Evolutionary conservation across 1,140 invertebrate genomes (phyloP), one percentile per base, ranked within the genome.

Genomic region (Gerris buenoi): DNA sequence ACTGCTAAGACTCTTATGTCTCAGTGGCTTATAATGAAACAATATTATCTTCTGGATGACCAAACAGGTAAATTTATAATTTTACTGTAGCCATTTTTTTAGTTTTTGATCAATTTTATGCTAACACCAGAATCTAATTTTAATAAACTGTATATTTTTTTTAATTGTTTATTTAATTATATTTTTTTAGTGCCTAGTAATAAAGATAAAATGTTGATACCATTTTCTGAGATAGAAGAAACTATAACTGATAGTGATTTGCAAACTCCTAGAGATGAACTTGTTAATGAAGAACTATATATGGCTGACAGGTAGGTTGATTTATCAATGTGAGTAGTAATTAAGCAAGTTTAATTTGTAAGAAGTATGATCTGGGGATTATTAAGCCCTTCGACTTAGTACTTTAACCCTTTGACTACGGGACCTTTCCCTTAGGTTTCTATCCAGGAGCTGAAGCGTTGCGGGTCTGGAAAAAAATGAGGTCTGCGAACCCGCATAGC

Each of bases 1-100:
- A 97, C 92, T 18, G 82, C 91, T 1, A 94, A 93, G 79, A 80
- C 86, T 14, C 77, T 99, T 27, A 82, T 89, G 72, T 84, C 84
- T 33, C 93, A 98, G 77, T 99, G 95, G 95, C 84, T 90, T 67
- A 79, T 93, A 25, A 85, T 98, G 78, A 95, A 95, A 77, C 93
- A 97, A 73, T 96, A 95, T 77, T 88, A 93, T 73, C 79, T 98
- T 1, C 76, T 98, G 33, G 87, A 91, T 0, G 94, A 97, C 79
- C 95, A 97, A 81, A 83, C 84, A 65, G 85, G 90, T 71, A 84
- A 81, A n/a, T 65, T 1, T 60, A 58, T 66, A 27, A 57, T 64
- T 61, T 60, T 18, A 60, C 2, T 33, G 3, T 25, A 65, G 5
- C 5, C n/a, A n/a, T n/a, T n/a, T n/a, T n/a, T n/a, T n/a, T n/a